These are phyloP conservation scores for Mesorhabditis spiculigera DNA, from an alignment of 2,888 invertebrate genomes.

Conservation along the genomic window DNA sequence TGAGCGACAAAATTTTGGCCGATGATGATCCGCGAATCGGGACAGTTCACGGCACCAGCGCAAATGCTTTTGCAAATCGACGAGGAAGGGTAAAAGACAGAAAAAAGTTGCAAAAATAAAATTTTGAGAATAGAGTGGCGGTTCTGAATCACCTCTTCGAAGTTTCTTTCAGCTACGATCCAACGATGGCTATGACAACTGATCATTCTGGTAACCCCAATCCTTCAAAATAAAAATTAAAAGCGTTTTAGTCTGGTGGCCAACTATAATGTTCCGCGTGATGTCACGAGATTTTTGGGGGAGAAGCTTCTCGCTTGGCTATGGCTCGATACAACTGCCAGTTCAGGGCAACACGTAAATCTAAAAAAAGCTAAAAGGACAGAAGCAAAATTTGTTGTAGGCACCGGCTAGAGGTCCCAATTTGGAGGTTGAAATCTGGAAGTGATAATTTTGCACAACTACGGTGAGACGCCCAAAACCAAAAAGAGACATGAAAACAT, in stretches of 20 bases:
- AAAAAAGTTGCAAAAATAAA: not conserved
- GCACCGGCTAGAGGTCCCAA: constrained; percentile 10
- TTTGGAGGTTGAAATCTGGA: constrained; percentile 22
- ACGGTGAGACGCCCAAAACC: not conserved
- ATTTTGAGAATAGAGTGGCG: not conserved
- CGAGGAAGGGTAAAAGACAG: not conserved
- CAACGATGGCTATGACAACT: not conserved
- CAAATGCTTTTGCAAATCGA: not conserved
- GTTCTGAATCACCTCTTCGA: constrained; percentile 2
- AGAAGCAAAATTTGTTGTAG: constrained; percentile 10
- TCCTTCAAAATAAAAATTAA: not conserved
- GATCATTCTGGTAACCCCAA: not conserved
- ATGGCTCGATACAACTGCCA: constrained; percentile 13
- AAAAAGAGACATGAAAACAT: not conserved
- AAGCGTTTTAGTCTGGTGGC: constrained; percentile 4
- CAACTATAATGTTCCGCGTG: constrained; percentile 17
- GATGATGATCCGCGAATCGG: not conserved
- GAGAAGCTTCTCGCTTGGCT: constrained; percentile 23
- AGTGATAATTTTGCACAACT: constrained; percentile 1
- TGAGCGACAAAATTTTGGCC: not conserved
- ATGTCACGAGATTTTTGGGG: constrained; percentile 24
- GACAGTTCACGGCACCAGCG: not conserved
- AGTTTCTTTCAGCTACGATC: not conserved
- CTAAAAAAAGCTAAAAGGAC: not conserved
- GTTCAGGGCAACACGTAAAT: constrained; percentile 17